A percentile compares a stretch with the other conserved stretches of the same genome.
Conservation (phyloP, 2,113 vertebrate genomes). For the Lagopus muta region DNA sequence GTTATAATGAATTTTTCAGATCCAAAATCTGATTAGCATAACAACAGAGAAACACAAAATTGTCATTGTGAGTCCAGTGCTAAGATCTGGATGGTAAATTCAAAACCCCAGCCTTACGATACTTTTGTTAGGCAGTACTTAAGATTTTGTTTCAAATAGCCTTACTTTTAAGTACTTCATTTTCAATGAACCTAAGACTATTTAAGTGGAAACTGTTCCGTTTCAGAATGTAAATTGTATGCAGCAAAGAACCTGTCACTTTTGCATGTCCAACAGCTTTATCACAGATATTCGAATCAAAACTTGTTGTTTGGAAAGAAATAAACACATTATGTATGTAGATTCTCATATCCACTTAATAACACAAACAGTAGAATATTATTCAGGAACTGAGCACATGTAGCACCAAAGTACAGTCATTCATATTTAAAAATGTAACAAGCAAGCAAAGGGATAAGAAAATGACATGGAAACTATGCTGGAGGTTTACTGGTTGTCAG, state of each 20-base stretch:
- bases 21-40: not conserved
- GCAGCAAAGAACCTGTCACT: not conserved
- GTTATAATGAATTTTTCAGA: not conserved
- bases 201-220: not conserved
- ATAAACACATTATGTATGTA: not conserved
- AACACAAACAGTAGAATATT: not conserved
- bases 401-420: not conserved
- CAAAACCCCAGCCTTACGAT: not conserved
- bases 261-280: not conserved
- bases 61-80: rapidly evolving
- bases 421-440: not conserved
- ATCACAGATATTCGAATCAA: not conserved
- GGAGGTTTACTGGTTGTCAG: not conserved
- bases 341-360: not conserved
- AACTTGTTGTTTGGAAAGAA: not conserved
- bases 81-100: not conserved
- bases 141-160: not conserved
- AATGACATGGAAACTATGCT: not conserved
- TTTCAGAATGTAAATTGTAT: not conserved
- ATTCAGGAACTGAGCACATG: not conserved
- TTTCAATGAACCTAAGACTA: not conserved
- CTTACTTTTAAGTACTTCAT: not conserved
- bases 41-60: not conserved
- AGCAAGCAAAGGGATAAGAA: not conserved
- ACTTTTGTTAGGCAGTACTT: not conserved